Conservation (phyloP, 2,113 vertebrate species). For the Eurystomus gularis region DNA sequence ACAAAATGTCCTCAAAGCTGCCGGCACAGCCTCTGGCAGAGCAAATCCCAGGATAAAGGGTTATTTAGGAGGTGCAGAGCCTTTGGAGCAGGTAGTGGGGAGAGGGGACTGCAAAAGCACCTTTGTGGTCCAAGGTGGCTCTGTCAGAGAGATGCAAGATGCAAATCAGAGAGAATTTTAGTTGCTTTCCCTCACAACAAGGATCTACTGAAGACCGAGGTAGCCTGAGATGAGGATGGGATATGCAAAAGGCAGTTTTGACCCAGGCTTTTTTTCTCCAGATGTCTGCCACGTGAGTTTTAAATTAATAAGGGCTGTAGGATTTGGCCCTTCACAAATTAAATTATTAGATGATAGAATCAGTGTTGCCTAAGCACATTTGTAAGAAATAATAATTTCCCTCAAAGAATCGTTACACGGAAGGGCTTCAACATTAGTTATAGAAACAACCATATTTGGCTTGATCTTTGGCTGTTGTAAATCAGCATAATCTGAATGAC, state of each 20-base stretch:
- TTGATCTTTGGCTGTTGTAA: neutral
- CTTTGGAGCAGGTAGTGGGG: neutral
- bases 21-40: neutral
- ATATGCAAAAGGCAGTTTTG: neutral
- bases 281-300: neutral
- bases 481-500: neutral
- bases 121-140: accelerated
- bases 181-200: accelerated
- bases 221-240: neutral
- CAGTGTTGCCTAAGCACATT: neutral
- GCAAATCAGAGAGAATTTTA: neutral
- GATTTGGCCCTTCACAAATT: neutral
- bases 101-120: neutral
- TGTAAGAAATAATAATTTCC: neutral
- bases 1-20: neutral
- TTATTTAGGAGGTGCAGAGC: neutral
- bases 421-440: neutral
- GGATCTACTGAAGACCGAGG: accelerated
- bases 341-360: neutral
- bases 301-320: neutral
- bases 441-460: neutral
- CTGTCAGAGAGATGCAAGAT: accelerated
- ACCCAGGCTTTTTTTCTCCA: neutral
- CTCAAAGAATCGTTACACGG: neutral
- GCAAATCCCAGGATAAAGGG: neutral